Evolutionary conservation across 2,888 invertebrate genomes (phyloP), one percentile per base, ranked within the genome.

Genomic region (Cryptophagus acutangulus): DNA sequence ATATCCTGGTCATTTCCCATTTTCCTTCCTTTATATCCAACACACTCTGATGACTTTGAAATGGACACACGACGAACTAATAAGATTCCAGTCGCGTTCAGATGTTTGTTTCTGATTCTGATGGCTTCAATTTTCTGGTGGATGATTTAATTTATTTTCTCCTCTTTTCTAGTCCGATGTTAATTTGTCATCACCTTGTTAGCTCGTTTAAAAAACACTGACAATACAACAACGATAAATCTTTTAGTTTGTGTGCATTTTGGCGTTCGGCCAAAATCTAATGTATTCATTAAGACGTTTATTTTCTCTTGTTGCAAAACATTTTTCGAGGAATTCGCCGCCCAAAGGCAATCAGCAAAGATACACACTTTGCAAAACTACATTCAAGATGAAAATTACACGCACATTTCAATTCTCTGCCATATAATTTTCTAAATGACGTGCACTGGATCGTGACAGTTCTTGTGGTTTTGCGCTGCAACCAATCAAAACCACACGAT

Each of bases 381-480:
- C 9, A 26, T 3, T 3, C 26, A 26, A 3, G 26, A n/a, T 20
- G 26, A n/a, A 54, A 53, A 55, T 51, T 54, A 53, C 47, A 51
- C 45, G 49, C 51, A 49, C 48, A 51, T 47, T 52, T 51, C 46
- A 41, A 45, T 40, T 41, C 41, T 45, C 38, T 15, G 16, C 48
- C 46, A 49, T 55, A 51, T 55, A 57, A 57, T 57, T 55, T 57
- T 51, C 48, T 46, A 52, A 57, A 54, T 53, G 49, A 54, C 49
- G 52, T 50, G 47, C 56, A 46, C 46, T 40, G 48, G 43, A 52
- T 54, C 56, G 54, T 56, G 54, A 56, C 53, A 46, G 45, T 36
- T 40, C 46, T 18, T 43, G 26, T 6, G 10, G 10, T 12, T 13
- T n/a, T 26, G 4, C 12, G 12, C 26, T 4, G 26, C 26, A 26